Conservation (phyloP, 1,140 invertebrate genomes). For the Meloidogyne hapla region DNA sequence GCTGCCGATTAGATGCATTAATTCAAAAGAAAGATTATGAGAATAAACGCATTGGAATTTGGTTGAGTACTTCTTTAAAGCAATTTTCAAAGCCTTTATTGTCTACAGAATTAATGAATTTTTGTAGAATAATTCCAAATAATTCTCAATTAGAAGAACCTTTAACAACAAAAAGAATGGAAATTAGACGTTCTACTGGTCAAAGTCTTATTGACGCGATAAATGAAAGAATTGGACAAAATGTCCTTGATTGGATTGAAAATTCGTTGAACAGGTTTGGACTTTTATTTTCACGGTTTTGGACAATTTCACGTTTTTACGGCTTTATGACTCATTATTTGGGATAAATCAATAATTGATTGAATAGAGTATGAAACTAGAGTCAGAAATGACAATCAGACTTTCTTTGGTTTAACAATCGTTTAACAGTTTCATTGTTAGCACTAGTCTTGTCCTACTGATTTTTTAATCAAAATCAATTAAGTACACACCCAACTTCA, state of each 20-base stretch:
- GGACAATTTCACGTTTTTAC: too few relatives aligned
- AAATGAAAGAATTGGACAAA: not conserved
- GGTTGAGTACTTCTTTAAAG: conserved; percentile 9
- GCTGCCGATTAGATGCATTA: not conserved
- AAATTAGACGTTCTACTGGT: not conserved
- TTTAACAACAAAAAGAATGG: not conserved
- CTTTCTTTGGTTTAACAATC: too few relatives aligned
- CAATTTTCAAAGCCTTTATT: not conserved
- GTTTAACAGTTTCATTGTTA: too few relatives aligned
- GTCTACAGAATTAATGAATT: conserved; percentile 4
- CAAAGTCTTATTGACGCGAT: conserved; percentile 3
- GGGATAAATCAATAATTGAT: not conserved
- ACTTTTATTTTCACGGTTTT: too few relatives aligned
- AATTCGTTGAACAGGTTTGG: conserved; percentile 35
- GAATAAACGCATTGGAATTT: conserved; percentile 20
- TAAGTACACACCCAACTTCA: too few relatives aligned
- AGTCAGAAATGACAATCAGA: too few relatives aligned
- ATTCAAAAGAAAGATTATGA: conserved; percentile 2
- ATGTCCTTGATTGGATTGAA: conserved; percentile 23
- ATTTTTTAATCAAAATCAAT: too few relatives aligned
- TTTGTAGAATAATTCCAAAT: conserved; percentile 3
- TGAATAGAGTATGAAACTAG: not conserved
- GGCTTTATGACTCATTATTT: too few relatives aligned
- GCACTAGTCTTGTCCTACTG: too few relatives aligned
- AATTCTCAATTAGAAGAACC: not conserved